phyloP scores from a whole-genome alignment of 2,797 vertebrate genomes.

The Limosa lapponica region DNA sequence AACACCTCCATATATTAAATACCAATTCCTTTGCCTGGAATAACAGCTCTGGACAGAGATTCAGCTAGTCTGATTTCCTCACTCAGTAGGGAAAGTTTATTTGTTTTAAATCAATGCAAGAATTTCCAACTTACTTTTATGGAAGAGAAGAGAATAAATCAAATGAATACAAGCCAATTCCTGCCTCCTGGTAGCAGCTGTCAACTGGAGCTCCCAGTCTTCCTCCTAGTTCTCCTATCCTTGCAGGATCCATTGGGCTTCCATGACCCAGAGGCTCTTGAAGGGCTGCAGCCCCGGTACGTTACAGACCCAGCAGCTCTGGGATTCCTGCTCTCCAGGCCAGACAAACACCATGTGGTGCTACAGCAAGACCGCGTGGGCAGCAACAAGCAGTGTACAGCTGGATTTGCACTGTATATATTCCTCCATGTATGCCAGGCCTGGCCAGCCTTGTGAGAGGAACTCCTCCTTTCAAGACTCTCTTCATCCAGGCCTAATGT shows the following conservation, averaged over 20 bases:
- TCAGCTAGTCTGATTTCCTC: not conserved
- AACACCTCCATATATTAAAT: not conserved
- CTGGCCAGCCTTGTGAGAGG: not conserved
- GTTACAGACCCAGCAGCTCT: accelerated
- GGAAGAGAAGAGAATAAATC: conserved; percentile 4
- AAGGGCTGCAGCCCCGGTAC: not conserved
- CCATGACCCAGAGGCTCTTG: not conserved
- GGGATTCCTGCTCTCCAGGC: not conserved
- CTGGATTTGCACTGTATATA: not conserved
- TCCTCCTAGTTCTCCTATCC: not conserved
- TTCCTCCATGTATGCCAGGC: not conserved
- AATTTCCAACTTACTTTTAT: not conserved
- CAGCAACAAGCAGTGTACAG: not conserved
- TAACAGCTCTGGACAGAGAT: not conserved
- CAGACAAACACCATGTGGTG: not conserved
- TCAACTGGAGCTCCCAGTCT: not conserved
- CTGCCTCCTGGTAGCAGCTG: not conserved
- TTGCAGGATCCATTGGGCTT: not conserved
- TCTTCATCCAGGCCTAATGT: not conserved
- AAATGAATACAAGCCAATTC: not conserved
- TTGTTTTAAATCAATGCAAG: not conserved
- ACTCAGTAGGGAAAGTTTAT: not conserved
- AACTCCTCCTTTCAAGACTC: not conserved
- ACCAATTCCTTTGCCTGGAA: not conserved
- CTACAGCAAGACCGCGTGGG: not conserved